A percentile compares a stretch with the other conserved stretches of the same genome.
phyloP scores from a whole-genome alignment of 2,888 invertebrate genomes.

The Morpho helenor region DNA sequence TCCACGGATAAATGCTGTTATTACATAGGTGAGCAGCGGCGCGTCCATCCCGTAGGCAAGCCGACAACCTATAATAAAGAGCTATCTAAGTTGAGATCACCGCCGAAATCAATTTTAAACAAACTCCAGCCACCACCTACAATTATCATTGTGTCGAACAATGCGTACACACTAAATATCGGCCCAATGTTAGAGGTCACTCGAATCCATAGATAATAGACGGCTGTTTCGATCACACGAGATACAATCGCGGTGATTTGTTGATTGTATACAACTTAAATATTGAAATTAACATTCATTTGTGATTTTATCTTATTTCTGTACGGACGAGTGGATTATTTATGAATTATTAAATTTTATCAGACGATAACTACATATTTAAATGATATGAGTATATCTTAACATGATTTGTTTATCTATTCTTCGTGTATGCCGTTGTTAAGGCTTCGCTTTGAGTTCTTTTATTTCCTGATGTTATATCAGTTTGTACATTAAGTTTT shows the following conservation, averaged over 20 bases:
- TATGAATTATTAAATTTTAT: constrained; percentile 33
- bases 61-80: constrained; percentile 56
- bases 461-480: too few species aligned
- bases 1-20: not conserved
- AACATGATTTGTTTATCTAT: not conserved
- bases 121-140: constrained; percentile 74
- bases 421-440: too few species aligned
- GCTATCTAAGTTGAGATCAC: constrained; percentile 60
- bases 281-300: constrained; percentile 76
- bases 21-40: constrained; percentile 4
- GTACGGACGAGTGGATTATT: constrained; percentile 27
- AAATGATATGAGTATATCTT: constrained; percentile 2
- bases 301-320: constrained; percentile 45
- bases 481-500: too few species aligned
- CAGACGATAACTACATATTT: constrained; percentile 9
- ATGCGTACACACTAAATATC: constrained; percentile 56
- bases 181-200: constrained; percentile 69
- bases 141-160: constrained; percentile 70
- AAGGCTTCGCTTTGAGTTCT: too few species aligned
- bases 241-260: constrained; percentile 75
- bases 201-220: constrained; percentile 56
- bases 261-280: constrained; percentile 70
- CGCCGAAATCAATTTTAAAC: constrained; percentile 77
- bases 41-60: constrained; percentile 23
- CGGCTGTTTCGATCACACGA: constrained; percentile 67